These are phyloP conservation scores for Oreochromis mossambicus DNA, from an alignment of 2,797 vertebrate genomes.

Conservation along the genomic window DNA sequence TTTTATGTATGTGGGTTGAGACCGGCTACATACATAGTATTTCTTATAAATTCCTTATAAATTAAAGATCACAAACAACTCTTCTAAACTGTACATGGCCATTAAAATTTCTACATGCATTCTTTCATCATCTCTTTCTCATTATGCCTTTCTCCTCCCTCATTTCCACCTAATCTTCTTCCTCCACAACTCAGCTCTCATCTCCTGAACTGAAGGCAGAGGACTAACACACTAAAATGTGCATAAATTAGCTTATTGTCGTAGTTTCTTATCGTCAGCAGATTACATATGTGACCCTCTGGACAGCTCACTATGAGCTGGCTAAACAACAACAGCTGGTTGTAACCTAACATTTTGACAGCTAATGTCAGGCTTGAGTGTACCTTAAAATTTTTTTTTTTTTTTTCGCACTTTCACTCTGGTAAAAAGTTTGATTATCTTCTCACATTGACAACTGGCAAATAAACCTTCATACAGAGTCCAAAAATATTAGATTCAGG, in stretches of 20 bases:
- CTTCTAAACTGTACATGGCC: not conserved
- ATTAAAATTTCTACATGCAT: not conserved
- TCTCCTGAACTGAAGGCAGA: not conserved
- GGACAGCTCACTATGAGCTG: not conserved
- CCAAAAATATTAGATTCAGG: not conserved
- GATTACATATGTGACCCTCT: not conserved
- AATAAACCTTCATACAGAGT: not conserved
- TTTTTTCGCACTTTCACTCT: rapidly evolving
- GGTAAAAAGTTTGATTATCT: not conserved
- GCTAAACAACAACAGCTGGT: not conserved
- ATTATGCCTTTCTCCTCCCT: not conserved
- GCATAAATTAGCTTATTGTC: not conserved
- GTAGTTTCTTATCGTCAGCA: not conserved
- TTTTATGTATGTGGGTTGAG: not conserved
- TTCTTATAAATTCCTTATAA: not conserved
- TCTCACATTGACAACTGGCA: not conserved
- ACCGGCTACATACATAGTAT: not conserved
- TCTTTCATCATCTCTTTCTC: not conserved
- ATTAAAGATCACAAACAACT: not conserved
- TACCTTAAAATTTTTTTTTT: too few species aligned
- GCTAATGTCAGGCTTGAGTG: not conserved
- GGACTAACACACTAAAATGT: not conserved
- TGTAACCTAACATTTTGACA: not conserved
- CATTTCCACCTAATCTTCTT: not conserved
- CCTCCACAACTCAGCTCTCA: not conserved